phyloP scores from a whole-genome alignment of 2,888 invertebrate species.

The Automeris io region DNA sequence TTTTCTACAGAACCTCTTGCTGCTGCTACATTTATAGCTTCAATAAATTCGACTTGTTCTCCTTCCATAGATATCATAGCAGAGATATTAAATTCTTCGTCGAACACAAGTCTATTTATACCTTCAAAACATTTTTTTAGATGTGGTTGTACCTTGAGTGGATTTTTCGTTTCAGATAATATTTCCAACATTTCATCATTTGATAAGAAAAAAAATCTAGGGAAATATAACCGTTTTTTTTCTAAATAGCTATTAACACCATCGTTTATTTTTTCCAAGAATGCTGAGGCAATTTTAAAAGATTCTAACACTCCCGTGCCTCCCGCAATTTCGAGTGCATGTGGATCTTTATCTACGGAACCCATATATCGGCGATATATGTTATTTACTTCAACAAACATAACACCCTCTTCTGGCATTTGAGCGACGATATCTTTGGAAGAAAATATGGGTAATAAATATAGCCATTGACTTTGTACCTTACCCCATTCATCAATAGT shows the following conservation, averaged over 20 bases:
- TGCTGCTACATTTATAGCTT: slow-evolving; percentile 81
- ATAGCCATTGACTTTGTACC: slow-evolving; percentile 91
- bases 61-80: slow-evolving; percentile 87
- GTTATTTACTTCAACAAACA: slow-evolving; percentile 85
- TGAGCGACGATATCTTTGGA: slow-evolving; percentile 91
- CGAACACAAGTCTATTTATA: slow-evolving; percentile 85
- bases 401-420: slow-evolving; percentile 89
- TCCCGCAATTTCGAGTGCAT: slow-evolving; percentile 81
- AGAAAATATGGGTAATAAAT: slow-evolving; percentile 90
- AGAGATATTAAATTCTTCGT: slow-evolving; percentile 82
- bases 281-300: slow-evolving; percentile 80
- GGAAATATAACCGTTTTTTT: slow-evolving; percentile 89
- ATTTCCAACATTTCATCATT: slow-evolving; percentile 95
- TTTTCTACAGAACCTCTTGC: slow-evolving; percentile 90
- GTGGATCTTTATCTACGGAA: slow-evolving; percentile 78
- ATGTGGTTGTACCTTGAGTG: slow-evolving; percentile 89
- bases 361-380: slow-evolving; percentile 82
- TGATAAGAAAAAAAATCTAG: slow-evolving; percentile 93
- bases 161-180: slow-evolving; percentile 92
- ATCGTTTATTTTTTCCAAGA: slow-evolving; percentile 88
- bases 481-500: slow-evolving; percentile 91
- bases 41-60: slow-evolving; percentile 81
- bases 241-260: slow-evolving; percentile 90
- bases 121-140: slow-evolving; percentile 93
- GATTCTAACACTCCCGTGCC: slow-evolving; percentile 82